Conservation (phyloP, 1,140 invertebrate species). For the Caenorhabditis remanei region DNA sequence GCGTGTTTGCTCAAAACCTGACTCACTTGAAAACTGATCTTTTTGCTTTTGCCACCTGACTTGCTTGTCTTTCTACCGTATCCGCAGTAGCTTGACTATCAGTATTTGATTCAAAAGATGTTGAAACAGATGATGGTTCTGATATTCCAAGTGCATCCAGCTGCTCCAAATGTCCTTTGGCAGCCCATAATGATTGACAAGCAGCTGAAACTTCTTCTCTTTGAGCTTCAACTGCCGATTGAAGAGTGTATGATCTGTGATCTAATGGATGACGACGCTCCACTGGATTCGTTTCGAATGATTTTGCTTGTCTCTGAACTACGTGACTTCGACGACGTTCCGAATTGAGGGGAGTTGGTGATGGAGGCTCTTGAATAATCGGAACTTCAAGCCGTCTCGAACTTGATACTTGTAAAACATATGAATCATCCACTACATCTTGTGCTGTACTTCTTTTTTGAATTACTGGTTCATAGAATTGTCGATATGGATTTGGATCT, state of each 20-base stretch:
- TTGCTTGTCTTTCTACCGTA: neutral
- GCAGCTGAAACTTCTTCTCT: constrained; percentile 51
- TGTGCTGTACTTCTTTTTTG: neutral
- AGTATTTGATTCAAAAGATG: constrained; percentile 62
- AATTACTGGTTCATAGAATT: constrained; percentile 34
- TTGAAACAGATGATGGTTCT: constrained; percentile 61
- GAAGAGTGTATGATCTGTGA: constrained; percentile 16
- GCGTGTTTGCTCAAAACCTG: too few species aligned
- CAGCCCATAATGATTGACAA: constrained; percentile 60
- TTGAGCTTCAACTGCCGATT: constrained; percentile 7
- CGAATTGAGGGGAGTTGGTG: neutral
- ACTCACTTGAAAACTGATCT: constrained; percentile 57
- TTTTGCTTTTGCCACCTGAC: constrained; percentile 34
- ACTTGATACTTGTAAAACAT: constrained; percentile 13
- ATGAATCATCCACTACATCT: constrained; percentile 32
- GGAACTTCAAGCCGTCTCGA: constrained; percentile 18
- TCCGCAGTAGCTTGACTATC: constrained; percentile 40
- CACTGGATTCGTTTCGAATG: constrained; percentile 14
- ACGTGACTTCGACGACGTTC: constrained; percentile 14
- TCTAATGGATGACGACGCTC: neutral
- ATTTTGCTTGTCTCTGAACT: constrained; percentile 22
- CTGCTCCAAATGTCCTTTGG: constrained; percentile 59
- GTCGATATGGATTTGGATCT: constrained; percentile 33
- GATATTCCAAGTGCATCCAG: constrained; percentile 59
- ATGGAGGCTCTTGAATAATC: constrained; percentile 10